These are phyloP conservation scores for Ataeniobius toweri DNA, from an alignment of 2,797 vertebrate genomes.

Conservation along the genomic window DNA sequence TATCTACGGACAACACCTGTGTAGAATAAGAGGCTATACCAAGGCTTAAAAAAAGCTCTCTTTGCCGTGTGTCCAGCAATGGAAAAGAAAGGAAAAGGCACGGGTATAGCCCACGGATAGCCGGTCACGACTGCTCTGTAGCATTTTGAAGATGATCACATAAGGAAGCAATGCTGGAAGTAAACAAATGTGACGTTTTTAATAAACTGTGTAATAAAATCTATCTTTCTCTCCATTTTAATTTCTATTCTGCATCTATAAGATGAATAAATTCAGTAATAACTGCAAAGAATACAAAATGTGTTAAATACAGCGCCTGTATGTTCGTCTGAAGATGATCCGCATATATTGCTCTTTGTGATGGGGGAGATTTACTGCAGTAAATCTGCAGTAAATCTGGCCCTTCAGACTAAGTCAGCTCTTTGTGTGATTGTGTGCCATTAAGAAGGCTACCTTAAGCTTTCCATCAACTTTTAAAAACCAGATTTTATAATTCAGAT, in stretches of 20 bases:
- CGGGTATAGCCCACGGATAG: conserved; percentile 2
- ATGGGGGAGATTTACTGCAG: conserved; percentile 21
- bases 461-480: conserved; percentile 15
- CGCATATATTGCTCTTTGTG: conserved; percentile 35
- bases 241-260: conserved; percentile 3
- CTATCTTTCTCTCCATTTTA: background rate
- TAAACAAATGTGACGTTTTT: background rate
- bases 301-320: background rate
- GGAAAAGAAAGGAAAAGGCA: background rate
- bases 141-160: conserved; percentile 19
- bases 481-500: conserved; percentile 3
- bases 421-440: background rate
- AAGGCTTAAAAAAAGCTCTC: background rate
- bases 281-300: background rate
- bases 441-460: background rate
- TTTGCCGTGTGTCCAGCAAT: background rate
- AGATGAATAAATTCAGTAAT: background rate
- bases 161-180: conserved; percentile 15
- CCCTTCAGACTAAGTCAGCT: background rate
- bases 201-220: background rate
- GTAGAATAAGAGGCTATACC: too few relatives aligned
- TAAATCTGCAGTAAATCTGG: conserved; percentile 15
- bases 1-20: too few relatives aligned
- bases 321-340: conserved; percentile 13
- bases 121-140: conserved; percentile 5